A percentile compares a stretch with the other conserved stretches of the same genome.
phyloP scores from a whole-genome alignment of 2,797 vertebrate species.

The Apogon talboti region DNA sequence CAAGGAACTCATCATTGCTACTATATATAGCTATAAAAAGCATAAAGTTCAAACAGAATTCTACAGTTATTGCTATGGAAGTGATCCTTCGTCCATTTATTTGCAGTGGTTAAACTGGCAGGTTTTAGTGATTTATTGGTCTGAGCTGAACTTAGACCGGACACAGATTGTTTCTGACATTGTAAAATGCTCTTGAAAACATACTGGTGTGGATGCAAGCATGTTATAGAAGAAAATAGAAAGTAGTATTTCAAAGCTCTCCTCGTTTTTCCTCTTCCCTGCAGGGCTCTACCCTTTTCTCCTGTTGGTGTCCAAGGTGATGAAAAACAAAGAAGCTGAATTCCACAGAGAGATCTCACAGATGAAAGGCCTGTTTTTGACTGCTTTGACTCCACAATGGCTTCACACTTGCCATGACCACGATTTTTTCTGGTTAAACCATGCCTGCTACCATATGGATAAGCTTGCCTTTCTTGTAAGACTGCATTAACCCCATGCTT shows the following conservation, averaged over 20 bases:
- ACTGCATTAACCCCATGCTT: conserved; percentile 63
- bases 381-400: conserved; percentile 29
- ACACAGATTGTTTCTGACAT: too few relatives aligned
- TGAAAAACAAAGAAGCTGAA: conserved; percentile 54
- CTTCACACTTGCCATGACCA: background rate
- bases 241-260: conserved; percentile 4
- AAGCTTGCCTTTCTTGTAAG: conserved; percentile 70
- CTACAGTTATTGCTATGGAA: too few relatives aligned
- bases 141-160: too few relatives aligned
- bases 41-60: too few relatives aligned
- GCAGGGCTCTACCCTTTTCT: conserved; percentile 53
- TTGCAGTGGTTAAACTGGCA: too few relatives aligned
- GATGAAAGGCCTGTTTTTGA: conserved; percentile 42
- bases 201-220: too few relatives aligned
- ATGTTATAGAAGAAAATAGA: background rate
- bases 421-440: conserved; percentile 38
- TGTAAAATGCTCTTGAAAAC: too few relatives aligned
- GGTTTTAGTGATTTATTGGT: too few relatives aligned
- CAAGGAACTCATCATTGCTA: too few relatives aligned
- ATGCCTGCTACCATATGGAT: conserved; percentile 58
- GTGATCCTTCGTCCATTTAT: too few relatives aligned
- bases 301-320: conserved; percentile 49
- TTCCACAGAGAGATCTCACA: conserved; percentile 41
- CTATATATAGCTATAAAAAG: too few relatives aligned
- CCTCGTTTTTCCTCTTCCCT: background rate